Base-by-base conservation (phyloP, 2,113 vertebrate species). In the Odontophorus gujanensis region DNA sequence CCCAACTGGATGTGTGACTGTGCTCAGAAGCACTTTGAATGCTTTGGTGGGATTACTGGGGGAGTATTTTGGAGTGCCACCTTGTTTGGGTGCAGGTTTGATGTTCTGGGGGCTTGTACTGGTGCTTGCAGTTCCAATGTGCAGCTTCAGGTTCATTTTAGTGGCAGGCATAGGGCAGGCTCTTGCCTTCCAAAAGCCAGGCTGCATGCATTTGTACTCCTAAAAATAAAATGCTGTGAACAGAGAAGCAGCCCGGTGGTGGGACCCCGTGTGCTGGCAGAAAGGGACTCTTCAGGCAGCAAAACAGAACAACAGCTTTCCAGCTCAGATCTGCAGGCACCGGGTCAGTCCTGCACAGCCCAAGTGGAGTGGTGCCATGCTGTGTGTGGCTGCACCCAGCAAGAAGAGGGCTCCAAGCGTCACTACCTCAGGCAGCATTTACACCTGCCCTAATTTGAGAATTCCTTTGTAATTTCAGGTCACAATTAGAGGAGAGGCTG, bases 401-500 rank as follows among this genome's bases (percentile, higher is more conserved):
- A 13, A 26, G 13, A 67, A 40, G 25, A 0, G 1, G 66, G 15
- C 10, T 85, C 90, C 42, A 30, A 51, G 42, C 36, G 10, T 62
- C 36, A 26, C 36, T 82, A 90, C 79, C 87, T 93, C 69, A 59
- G 92, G 79, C 63, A 34, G 80, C 91, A 94, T 62, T 65, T 1
- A 0, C 40, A 85, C 66, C 71, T 87, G 62, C n/a, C 50, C 75
- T 91, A 55, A 62, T 85, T 85, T 79, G 65, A 91, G 85, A 95
- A 95, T 96, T 82, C 95, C 90, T 93, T 62, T 77, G 2, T 96
- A 96, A 96, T 92, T 96, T 67, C 0, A 34, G 87, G 92, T 53
- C 95, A 10, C 53, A 32, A 14, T 32, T 57, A 91, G 92, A 47
- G 1, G 0, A 43, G 81, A 71, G 55, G 47, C 12, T 92, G 79